These are phyloP conservation scores for Pyrgus malvae DNA, from an alignment of 2,888 invertebrate species.

Conservation along the genomic window DNA sequence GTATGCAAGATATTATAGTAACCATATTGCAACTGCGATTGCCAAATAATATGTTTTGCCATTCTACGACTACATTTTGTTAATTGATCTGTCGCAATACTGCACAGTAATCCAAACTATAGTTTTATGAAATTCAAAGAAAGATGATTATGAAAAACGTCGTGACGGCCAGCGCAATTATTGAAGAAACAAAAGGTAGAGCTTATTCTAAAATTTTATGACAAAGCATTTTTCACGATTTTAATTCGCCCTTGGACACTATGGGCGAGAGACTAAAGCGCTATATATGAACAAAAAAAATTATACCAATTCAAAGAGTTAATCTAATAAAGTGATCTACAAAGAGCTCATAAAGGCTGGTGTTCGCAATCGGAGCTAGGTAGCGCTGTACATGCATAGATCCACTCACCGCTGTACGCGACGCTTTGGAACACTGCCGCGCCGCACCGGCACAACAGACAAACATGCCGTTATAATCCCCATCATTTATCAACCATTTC, in stretches of 20 bases:
- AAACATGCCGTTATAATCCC: constrained; percentile 74
- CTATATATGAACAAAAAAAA: no score
- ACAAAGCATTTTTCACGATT: no score
- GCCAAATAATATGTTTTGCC: constrained; percentile 12
- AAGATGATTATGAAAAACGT: not conserved
- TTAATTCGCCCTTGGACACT: no score
- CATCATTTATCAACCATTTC: constrained; percentile 2
- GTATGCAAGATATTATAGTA: no score
- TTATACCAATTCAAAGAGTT: not conserved
- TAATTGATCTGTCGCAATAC: constrained; percentile 4
- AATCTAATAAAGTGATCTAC: constrained; percentile 4
- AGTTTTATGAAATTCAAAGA: not conserved
- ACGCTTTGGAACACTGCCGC: constrained; percentile 96
- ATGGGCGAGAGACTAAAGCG: no score
- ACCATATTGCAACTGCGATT: constrained; percentile 12
- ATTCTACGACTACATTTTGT: constrained; percentile 5
- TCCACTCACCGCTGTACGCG: constrained; percentile 96
- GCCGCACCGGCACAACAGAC: constrained; percentile 78
- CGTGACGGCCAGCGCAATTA: no score
- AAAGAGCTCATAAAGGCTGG: constrained; percentile 13
- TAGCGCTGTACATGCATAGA: constrained; percentile 44
- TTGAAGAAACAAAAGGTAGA: no score
- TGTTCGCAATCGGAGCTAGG: constrained; percentile 40
- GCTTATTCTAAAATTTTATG: no score
- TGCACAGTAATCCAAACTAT: not conserved